These are phyloP conservation scores for Valencia hispanica DNA, from an alignment of 2,797 vertebrate species.

Conservation along the genomic window DNA sequence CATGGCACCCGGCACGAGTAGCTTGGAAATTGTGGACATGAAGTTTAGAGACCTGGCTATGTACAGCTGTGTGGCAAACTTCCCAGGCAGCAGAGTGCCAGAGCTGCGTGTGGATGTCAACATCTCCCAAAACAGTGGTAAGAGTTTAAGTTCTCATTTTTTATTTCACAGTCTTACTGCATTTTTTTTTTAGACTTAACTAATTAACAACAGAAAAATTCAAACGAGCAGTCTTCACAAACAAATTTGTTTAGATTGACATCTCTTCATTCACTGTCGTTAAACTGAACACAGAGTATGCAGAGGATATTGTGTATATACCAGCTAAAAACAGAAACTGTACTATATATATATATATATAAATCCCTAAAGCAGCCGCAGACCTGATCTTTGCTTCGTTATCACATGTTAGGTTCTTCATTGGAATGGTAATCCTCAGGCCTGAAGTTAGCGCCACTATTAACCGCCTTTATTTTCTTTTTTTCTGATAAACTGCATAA, in stretches of 20 bases:
- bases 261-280: background rate
- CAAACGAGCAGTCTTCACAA: background rate
- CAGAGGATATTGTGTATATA: background rate
- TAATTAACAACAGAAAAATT: background rate
- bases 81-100: conserved; percentile 88
- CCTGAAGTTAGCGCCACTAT: too few species aligned
- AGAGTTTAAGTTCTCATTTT: conserved; percentile 45
- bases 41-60: conserved; percentile 96
- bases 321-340: background rate
- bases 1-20: conserved; percentile 92
- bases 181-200: background rate
- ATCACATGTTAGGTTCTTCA: too few species aligned
- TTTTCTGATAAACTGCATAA: too few species aligned
- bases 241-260: background rate
- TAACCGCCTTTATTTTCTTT: too few species aligned
- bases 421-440: too few species aligned
- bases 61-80: conserved; percentile 92
- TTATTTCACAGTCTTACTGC: background rate
- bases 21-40: conserved; percentile 96
- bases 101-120: conserved; percentile 95
- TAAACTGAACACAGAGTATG: background rate
- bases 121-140: conserved; percentile 97
- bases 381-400: too few species aligned
- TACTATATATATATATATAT: too few species aligned
- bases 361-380: too few species aligned